Conservation (phyloP, 2,113 vertebrate species). For the Mastomys coucha region DNA sequence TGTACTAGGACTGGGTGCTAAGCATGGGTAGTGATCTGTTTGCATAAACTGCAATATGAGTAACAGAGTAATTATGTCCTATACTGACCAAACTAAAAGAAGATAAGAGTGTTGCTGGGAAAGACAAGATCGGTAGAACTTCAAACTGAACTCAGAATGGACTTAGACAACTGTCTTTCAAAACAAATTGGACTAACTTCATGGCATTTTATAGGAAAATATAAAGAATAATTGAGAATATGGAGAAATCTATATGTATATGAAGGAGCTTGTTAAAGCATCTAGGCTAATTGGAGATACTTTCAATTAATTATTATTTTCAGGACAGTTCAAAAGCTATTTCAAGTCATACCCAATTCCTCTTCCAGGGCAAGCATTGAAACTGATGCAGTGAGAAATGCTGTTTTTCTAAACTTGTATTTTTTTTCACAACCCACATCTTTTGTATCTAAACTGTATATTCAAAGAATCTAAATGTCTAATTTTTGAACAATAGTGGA, state of each 20-base stretch:
- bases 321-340: slow-evolving; percentile 46
- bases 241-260: neutral
- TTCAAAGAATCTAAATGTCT: neutral
- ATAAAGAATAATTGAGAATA: neutral
- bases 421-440: neutral
- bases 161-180: slow-evolving; percentile 44
- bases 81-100: slow-evolving; percentile 5
- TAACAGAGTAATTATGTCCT: neutral
- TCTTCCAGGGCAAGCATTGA: neutral
- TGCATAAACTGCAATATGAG: neutral
- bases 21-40: neutral
- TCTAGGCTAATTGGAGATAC: neutral
- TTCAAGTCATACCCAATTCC: slow-evolving; percentile 46
- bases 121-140: slow-evolving; percentile 9
- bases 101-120: neutral
- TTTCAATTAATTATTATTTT: slow-evolving; percentile 68
- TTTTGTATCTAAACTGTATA: neutral
- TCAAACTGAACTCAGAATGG: neutral
- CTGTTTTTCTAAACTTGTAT: slow-evolving; percentile 9
- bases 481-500: neutral
- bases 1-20: neutral
- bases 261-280: neutral
- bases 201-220: slow-evolving; percentile 1
- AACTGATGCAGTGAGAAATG: neutral
- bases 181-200: slow-evolving; percentile 1